Base-by-base conservation (phyloP, 2,797 vertebrate genomes). In the Astyanax mexicanus region DNA sequence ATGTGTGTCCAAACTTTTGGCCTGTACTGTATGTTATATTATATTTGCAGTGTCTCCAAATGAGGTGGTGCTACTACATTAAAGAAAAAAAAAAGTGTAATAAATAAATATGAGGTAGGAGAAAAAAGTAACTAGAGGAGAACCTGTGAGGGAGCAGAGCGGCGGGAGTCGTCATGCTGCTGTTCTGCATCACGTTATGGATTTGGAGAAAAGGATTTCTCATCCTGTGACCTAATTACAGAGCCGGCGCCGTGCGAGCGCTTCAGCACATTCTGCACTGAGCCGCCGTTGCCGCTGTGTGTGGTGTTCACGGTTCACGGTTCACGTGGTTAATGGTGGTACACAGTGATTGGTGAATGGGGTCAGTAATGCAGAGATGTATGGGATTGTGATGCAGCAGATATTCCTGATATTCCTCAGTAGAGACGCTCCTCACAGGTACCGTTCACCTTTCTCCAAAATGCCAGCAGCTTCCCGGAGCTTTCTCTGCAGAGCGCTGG, bases 221-320 rank as follows among this genome's bases (percentile, higher is more conserved):
- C 29, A 80, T 76, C 68, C 52, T 62, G 35, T 80, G 78, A 80
- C 78, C 73, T 75, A 76, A 80, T 80, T 80, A 80, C n/a, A 15
- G 72, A 71, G 60, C 70, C 54, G 58, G 58, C 69, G 67, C 75
- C 45, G 29, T 66, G 58, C 61, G 44, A 17, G 61, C 19, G 27
- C 49, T 32, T 75, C 72, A 52, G 60, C 40, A 64, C 40, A 79
- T 70, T 75, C 58, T 37, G 60, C 52, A 65, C 57, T 25, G 69
- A 58, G 54, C 21, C 25, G 25, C 15, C 23, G 32, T 27, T 69
- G 37, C 51, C n/a, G n/a, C n/a, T n/a, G n/a, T n/a, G n/a, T n/a
- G n/a, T n/a, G n/a, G n/a, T 78, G 45, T 13, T 42, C 29, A 5
- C 29, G 29, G 5, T 32, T 32, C 69, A 15, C 15, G 6, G 42